A percentile compares a stretch with the other conserved stretches of the same genome.
Conservation (phyloP, 2,888 invertebrate species). For the Cosmia pyralina region DNA sequence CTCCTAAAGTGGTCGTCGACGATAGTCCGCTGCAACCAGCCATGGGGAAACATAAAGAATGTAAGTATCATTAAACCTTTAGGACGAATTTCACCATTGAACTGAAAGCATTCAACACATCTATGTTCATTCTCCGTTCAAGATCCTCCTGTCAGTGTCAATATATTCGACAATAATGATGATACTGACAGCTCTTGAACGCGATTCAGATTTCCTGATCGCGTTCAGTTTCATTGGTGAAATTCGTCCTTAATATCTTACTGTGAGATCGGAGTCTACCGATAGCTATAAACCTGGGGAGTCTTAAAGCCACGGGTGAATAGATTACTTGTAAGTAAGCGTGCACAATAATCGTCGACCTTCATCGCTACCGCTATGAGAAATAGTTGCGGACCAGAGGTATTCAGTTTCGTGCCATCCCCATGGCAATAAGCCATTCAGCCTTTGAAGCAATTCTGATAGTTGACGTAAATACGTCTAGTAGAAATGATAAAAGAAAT, state of each 20-base stretch:
- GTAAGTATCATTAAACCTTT: constrained; percentile 91
- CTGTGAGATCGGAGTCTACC: not conserved
- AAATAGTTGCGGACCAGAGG: not conserved
- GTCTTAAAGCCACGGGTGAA: not conserved
- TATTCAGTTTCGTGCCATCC: not conserved
- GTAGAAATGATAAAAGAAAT: constrained; percentile 16
- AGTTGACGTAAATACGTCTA: not conserved
- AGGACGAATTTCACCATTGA: not conserved
- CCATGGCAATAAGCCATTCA: not conserved
- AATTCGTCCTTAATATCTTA: not conserved
- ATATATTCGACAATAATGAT: not conserved
- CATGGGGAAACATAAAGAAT: constrained; percentile 99
- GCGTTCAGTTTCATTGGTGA: not conserved
- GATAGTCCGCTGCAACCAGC: constrained; percentile 97
- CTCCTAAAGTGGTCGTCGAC: constrained; percentile 98
- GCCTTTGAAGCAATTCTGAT: not conserved
- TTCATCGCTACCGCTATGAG: not conserved
- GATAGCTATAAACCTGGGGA: not conserved
- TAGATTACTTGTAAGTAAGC: not conserved
- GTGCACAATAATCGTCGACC: not conserved
- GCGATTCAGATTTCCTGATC: not conserved
- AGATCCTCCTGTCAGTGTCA: constrained; percentile 4
- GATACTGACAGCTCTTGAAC: not conserved
- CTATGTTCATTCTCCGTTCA: not conserved
- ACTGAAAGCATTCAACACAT: not conserved